phyloP scores from a whole-genome alignment of 1,140 invertebrate genomes.

The Diprion similis region DNA sequence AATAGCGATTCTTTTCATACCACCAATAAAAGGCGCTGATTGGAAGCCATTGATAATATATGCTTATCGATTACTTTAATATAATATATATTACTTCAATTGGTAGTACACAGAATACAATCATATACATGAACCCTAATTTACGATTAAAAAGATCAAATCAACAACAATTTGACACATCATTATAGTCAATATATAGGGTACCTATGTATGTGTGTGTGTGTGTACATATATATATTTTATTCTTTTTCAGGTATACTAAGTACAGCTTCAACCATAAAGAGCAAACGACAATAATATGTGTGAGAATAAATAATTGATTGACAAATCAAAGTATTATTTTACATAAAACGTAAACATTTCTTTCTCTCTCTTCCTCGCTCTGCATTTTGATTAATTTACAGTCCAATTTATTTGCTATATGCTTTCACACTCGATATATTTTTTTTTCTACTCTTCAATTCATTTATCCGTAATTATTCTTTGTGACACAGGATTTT shows the following conservation, averaged over 20 bases:
- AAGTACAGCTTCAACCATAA: not conserved
- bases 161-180: not conserved
- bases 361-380: not conserved
- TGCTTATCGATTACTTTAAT: too few relatives aligned
- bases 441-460: not conserved
- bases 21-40: too few relatives aligned
- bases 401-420: too few relatives aligned
- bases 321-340: not conserved
- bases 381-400: not conserved
- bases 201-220: not conserved
- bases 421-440: not conserved
- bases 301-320: not conserved
- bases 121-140: too few relatives aligned
- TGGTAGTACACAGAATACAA: too few relatives aligned
- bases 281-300: not conserved
- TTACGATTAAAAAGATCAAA: too few relatives aligned
- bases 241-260: not conserved
- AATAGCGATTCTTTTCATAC: too few relatives aligned
- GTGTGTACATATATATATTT: not conserved
- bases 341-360: not conserved
- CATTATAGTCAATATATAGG: not conserved
- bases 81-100: too few relatives aligned
- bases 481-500: not conserved
- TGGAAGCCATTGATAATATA: too few relatives aligned
- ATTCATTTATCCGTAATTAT: not conserved